Conservation (phyloP, 1,140 invertebrate species). For the Arctopsyche grandis region DNA sequence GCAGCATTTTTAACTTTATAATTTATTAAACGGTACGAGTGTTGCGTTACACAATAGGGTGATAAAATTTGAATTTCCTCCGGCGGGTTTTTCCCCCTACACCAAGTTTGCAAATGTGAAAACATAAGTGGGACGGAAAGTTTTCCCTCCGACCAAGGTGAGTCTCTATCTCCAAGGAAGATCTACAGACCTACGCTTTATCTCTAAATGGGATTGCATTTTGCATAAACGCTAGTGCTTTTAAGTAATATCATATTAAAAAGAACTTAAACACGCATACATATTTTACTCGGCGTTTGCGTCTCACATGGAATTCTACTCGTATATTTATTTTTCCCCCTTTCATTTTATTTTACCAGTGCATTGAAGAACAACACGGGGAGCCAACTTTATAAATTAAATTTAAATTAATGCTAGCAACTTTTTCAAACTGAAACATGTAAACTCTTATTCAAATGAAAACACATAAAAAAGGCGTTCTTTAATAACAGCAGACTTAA, state of each 20-base stretch:
- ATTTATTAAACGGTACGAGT: too few species aligned
- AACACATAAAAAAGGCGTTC: too few species aligned
- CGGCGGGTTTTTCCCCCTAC: neutral
- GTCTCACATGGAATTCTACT: neutral
- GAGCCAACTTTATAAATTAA: too few species aligned
- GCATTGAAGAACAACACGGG: too few species aligned
- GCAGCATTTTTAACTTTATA: too few species aligned
- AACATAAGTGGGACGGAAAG: conserved; percentile 22
- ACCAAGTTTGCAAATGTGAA: conserved; percentile 1
- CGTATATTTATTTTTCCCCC: neutral
- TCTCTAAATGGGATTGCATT: conserved; percentile 41
- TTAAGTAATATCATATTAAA: conserved; percentile 30
- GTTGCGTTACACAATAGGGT: neutral
- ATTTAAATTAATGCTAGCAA: too few species aligned
- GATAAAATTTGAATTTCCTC: conserved; percentile 28
- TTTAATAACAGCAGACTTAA: too few species aligned
- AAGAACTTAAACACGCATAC: neutral
- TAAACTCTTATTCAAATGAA: too few species aligned
- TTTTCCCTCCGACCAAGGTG: conserved; percentile 30
- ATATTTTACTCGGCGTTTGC: neutral
- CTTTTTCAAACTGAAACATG: too few species aligned
- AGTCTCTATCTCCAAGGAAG: conserved; percentile 16
- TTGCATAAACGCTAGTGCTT: conserved; percentile 40
- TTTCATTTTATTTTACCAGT: too few species aligned
- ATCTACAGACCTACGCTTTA: conserved; percentile 40